Evolutionary conservation across 2,888 invertebrate genomes (phyloP), one percentile per base, ranked within the genome.

Genomic region (Chrysodeixis includens): DNA sequence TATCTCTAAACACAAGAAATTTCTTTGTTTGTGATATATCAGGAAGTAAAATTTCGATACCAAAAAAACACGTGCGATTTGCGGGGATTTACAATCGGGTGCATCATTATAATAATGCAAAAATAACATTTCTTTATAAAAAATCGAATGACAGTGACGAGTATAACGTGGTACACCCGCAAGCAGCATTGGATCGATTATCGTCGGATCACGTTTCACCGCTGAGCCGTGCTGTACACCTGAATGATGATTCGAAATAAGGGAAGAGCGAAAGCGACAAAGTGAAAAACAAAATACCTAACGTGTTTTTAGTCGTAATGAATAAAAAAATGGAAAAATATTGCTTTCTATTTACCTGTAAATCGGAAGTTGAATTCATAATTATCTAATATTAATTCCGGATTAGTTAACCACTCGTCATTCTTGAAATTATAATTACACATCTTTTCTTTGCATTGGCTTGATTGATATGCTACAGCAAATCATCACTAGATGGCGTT

Each of bases 111-210:
- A 5, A 32, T 20, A 22, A 40, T 56, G 40, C 35, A 56, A 56
- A 9, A 26, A 44, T 5, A 40, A 44, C 35, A 35, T 10, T 54
- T 22, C 54, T 52, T 22, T 30, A 35, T 26, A 12, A 56, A 14
- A 56, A 56, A 8, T 18, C 8, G 8, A 22, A 30, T 46, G 35
- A 59, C 18, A 59, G 32, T 5, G 30, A 51, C n/a, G 56, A 49
- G 61, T 55, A 62, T 12, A 60, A 26, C 46, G 16, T 16, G 9
- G 56, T 62, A 67, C 55, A 67, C 52, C 32, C 10, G 35, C 58
- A 58, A 52, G 62, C 56, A 40, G 40, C 66, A 81, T 84, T 84
- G 77, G 85, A 78, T 81, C 81, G 85, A 84, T 84, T 84, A 85
- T 71, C 66, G 73, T 64, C 49, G 56, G 76, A 77, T 82, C 85